Percentiles rank a stretch among this genome's conserved stretches.
phyloP scores from a whole-genome alignment of 2,888 invertebrate species.

The Globia sparganii region DNA sequence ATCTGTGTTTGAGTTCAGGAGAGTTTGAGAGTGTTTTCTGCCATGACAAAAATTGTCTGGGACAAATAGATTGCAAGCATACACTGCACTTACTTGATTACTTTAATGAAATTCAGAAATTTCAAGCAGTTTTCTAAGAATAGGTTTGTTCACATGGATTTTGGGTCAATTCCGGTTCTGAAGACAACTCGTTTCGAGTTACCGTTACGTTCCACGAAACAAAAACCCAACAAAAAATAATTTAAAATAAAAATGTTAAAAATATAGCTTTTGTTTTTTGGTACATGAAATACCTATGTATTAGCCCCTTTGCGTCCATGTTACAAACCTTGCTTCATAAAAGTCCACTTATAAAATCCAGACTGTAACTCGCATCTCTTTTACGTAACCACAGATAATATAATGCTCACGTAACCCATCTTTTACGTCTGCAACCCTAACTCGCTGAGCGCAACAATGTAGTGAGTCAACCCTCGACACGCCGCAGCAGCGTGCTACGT shows the following conservation, averaged over 20 bases:
- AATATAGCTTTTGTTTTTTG: not conserved
- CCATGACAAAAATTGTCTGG: no score
- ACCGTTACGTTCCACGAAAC: not conserved
- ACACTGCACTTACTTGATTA: not conserved
- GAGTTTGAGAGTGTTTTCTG: no score
- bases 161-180: not conserved
- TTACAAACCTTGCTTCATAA: not conserved
- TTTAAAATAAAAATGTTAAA: not conserved
- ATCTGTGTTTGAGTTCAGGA: no score
- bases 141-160: not conserved
- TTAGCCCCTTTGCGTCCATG: not conserved
- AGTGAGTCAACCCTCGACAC: conserved; percentile 31
- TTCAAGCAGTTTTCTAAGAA: not conserved
- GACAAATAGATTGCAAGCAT: no score
- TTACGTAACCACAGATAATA: no score
- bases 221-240: not conserved
- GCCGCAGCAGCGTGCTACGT: conserved; percentile 18
- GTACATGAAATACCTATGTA: not conserved
- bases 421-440: conserved; percentile 30
- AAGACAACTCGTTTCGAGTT: not conserved
- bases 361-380: conserved; percentile 1
- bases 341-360: conserved; percentile 5
- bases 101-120: not conserved
- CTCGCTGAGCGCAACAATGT: conserved; percentile 41
- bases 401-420: no score